Evolutionary conservation across 2,888 invertebrate genomes (phyloP).

Genomic region (Atethmia centrago): DNA sequence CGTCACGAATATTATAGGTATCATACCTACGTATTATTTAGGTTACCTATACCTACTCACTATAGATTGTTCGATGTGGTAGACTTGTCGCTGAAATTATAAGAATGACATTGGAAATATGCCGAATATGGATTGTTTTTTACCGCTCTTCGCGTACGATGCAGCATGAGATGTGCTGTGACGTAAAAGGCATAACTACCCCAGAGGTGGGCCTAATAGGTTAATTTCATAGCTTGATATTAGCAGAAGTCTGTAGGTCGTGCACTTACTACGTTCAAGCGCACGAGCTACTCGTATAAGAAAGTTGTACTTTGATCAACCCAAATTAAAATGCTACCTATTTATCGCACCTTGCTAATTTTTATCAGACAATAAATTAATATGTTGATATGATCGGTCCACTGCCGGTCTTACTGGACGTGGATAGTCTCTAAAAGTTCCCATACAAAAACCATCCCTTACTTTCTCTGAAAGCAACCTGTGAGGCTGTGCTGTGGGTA

Average conservation of each 20-base stretch:
- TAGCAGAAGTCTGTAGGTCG: no score
- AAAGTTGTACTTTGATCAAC: conserved; percentile 1
- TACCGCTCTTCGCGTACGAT: neutral
- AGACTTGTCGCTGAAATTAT: neutral
- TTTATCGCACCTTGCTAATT: conserved; percentile 17
- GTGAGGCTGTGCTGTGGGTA: no score
- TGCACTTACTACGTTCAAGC: neutral
- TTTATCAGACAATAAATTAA: conserved; percentile 19
- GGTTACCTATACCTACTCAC: neutral
- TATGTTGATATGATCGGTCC: neutral
- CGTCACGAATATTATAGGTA: conserved; percentile 27
- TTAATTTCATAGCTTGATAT: no score
- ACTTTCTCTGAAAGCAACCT: no score
- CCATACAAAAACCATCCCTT: neutral
- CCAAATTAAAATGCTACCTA: conserved; percentile 11
- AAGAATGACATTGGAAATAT: neutral
- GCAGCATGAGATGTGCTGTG: no score
- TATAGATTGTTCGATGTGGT: neutral
- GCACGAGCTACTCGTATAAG: neutral
- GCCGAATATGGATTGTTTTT: neutral
- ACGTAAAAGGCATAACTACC: no score
- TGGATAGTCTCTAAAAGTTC: neutral
- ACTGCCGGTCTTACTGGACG: neutral
- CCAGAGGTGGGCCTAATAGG: no score
- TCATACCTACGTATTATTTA: neutral